phyloP scores from a whole-genome alignment of 2,113 vertebrate genomes.

The Aegotheles bennettii region DNA sequence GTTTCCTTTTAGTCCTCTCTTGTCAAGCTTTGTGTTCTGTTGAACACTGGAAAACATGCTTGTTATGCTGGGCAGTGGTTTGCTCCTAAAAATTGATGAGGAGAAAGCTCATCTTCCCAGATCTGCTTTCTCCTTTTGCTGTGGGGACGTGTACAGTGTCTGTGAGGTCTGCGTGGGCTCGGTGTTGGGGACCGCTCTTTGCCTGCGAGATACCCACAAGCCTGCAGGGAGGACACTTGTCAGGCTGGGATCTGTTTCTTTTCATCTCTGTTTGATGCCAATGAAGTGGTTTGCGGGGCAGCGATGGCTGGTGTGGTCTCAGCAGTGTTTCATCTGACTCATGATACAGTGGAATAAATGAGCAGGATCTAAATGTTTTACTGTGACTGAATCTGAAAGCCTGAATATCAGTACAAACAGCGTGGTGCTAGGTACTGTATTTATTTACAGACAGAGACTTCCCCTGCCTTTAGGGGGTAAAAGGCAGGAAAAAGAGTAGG shows the following conservation, averaged over 20 bases:
- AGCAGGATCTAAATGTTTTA: constrained; percentile 1
- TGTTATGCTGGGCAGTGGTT: not conserved
- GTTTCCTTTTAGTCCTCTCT: not conserved
- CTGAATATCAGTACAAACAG: not conserved
- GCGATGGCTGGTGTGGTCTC: constrained; percentile 11
- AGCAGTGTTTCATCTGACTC: constrained; percentile 47
- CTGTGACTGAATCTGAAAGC: constrained; percentile 24
- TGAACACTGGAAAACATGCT: not conserved
- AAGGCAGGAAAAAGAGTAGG: not conserved
- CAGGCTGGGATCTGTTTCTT: not conserved
- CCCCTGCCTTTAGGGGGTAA: not conserved
- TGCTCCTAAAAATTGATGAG: not conserved
- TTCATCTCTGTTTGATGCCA: not conserved
- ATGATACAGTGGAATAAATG: constrained; percentile 39
- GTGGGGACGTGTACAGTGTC: not conserved
- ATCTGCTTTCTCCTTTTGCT: not conserved
- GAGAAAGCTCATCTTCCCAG: not conserved
- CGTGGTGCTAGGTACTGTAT: not conserved
- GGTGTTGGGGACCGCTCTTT: not conserved
- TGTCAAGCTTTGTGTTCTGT: not conserved
- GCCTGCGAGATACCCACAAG: not conserved
- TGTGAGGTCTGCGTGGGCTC: not conserved
- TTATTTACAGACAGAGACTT: not conserved
- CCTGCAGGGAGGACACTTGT: not conserved
- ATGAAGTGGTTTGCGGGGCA: not conserved